Evolutionary conservation across 1,140 invertebrate genomes (phyloP), one percentile per base, ranked within the genome.

Genomic region (Lepidurus packardi): DNA sequence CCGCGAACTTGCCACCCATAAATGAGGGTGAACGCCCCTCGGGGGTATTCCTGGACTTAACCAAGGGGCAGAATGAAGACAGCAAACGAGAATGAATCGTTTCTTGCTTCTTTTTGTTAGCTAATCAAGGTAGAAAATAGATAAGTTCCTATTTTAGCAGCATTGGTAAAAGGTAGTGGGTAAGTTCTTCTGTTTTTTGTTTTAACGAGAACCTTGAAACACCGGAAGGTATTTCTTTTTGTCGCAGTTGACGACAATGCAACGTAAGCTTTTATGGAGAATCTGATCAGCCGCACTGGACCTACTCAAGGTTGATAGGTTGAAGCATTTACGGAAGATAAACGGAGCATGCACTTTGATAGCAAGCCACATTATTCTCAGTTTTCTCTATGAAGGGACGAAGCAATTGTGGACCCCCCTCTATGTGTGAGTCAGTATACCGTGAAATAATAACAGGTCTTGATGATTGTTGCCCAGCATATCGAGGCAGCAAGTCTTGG

Each of bases 371-470:
- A 8, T 65, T n/a, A 65, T 21, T 65, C 53, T 13, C 16, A 3
- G 53, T 1, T 13, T 65, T 65, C 21, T 65, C 16, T 65, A 65
- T 65, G 8, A 65, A 65, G 9, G 53, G 53, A 6, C 53, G 21
- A 13, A 65, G 53, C 53, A 65, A 21, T 65, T 65, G 53, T 21
- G 53, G 53, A 65, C 53, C 53, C 5, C 53, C 53, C 53, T 65
- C 6, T 65, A 21, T 21, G 53, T 7, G 53, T 13, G 21, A 65
- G 53, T 65, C 53, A 65, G 53, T 9, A 65, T 8, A 7, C 53
- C 53, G 53, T 65, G 53, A 65, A 65, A 65, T 65, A 65, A 65
- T 65, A 65, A 65, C 53, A 65, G 16, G 53, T 65, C 53, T 65
- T 65, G 53, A 65, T 65, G 53, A 65, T 65, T 65, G 53, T 65